Base-by-base conservation (phyloP, 53 echinoderm and acorn worm species). In the Paracentrotus lividus region DNA sequence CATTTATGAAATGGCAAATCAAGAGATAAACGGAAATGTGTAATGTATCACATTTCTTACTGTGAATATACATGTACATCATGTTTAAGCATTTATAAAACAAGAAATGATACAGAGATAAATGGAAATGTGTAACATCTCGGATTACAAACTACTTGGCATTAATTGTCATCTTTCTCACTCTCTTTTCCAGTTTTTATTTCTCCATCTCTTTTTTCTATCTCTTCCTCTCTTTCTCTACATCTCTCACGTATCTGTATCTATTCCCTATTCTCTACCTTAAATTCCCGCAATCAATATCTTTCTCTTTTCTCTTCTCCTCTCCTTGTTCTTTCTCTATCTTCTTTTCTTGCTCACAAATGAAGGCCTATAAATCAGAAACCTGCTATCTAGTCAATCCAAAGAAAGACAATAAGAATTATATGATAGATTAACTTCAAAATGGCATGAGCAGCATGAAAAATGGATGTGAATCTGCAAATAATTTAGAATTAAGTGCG, bases 401-500 rank as follows among this genome's bases (percentile, higher is more conserved):
- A 2, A 81, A 47, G 12, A 81, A 26, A 78, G n/a, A 81, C 8
- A 8, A 13, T 42, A 40, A 77, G 26, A 47, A 23, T 81, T 47
- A 81, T 26, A 23, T n/a, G 81, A 81, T 81, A 81, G 81, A 81
- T 81, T 47, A 76, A 81, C 81, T 81, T 47, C 36, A 76, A 81
- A 81, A 81, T 81, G 81, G 81, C n/a, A 81, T 47, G 81, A 44
- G 47, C 2, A 26, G 47, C n/a, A 81, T 86, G 38, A 86, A 86
- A 86, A 21, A 86, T 86, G 56, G 21, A 86, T 52, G 55, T 33
- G 86, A 85, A 55, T 86, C 26, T 15, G 86, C 60, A 42, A 89
- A 89, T 89, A 89, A 89, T 89, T 89, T 43, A 89, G 64, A 64
- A 61, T 89, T 60, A 89, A 61, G 64, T 89, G 89, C 44, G 64